Evolutionary conservation across 2,888 invertebrate genomes (phyloP), one percentile per base, ranked within the genome.

Genomic region (Criorhina ranunculi): DNA sequence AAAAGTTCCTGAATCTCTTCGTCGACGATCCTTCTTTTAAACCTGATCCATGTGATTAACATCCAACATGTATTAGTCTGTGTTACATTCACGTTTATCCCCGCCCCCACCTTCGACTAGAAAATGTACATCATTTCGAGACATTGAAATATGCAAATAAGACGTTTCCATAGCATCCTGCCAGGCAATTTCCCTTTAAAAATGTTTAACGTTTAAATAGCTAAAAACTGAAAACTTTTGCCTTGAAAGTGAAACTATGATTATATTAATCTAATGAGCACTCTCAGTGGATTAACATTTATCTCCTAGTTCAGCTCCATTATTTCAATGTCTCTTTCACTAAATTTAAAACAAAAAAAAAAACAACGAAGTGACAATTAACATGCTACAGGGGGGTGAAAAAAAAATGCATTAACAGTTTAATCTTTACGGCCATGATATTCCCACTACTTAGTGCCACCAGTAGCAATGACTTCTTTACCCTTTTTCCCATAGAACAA

Each of bases 401-500:
- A 37, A 75, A 57, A 62, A 64, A 51, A 29, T 57, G 42, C 69
- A 76, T 77, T 42, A 70, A 64, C 29, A 49, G 59, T 70, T 49
- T 69, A 69, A 60, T 60, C 60, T 37, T 44, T 60, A 44, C 67
- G 31, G 66, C 31, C 24, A 40, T 24, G 40, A 51, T 37, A 46
- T 35, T 67, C 42, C 31, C 9, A 35, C 64, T 64, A 64, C 12
- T n/a, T 19, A 37, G 35, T 24, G 12, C 12, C 9, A 29, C 31
- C n/a, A 12, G 9, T 17, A 4, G 33, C 11, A 31, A n/a, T 64
- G 35, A n/a, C 64, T 64, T 35, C 17, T 33, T 15, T 8, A 29
- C 33, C 37, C n/a, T 24, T 73, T 51, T 66, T 79, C 79, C 33
- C 83, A 83, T 35, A 62, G 49, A 57, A 78, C 73, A 57, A 75